Percentiles rank a stretch among this genome's conserved stretches.
Evolutionary conservation across 2,797 vertebrate species (phyloP).

Genomic region (Catamblyrhynchus diadema): DNA sequence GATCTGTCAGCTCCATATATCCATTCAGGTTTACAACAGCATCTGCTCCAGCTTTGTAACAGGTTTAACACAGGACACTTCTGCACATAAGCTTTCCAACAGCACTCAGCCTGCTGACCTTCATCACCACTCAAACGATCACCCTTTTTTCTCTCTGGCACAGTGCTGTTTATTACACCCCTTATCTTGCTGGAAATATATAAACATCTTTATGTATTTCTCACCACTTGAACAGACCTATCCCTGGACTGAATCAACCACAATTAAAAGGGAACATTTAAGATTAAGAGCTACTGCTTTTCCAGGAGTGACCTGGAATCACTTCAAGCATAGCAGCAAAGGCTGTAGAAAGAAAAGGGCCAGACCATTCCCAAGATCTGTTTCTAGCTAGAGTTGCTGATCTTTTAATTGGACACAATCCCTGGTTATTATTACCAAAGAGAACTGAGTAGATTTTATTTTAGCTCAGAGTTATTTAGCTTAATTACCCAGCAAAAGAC

Average conservation of each 20-base stretch:
- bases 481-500: neutral
- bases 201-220: neutral
- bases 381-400: neutral
- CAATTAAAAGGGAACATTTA: neutral
- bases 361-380: neutral
- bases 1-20: neutral
- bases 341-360: neutral
- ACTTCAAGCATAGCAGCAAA: neutral
- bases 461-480: neutral
- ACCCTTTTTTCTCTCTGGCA: neutral
- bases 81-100: neutral
- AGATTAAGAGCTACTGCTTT: neutral
- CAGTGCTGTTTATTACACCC: fast-evolving
- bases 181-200: neutral
- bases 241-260: neutral
- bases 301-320: neutral
- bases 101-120: neutral
- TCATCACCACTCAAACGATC: neutral
- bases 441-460: neutral
- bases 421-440: neutral
- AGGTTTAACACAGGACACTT: neutral
- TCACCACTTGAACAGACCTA: neutral
- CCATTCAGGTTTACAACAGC: neutral
- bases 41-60: neutral
- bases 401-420: neutral